Evolutionary conservation across 2,888 invertebrate genomes (phyloP).

Genomic region (Amphipoea lucens): DNA sequence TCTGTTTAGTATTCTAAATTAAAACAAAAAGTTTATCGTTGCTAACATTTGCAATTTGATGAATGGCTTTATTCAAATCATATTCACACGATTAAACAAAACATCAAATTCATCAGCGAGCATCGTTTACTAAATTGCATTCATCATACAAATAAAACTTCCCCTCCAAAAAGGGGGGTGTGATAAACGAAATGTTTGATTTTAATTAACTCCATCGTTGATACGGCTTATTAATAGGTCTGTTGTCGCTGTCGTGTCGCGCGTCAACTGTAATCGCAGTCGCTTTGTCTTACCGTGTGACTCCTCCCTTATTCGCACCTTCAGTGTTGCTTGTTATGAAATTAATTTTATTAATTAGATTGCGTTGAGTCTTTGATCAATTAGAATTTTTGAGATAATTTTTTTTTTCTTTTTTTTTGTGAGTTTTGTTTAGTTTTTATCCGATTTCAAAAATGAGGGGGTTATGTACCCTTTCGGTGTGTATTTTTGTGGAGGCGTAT

Average conservation of each 20-base stretch:
- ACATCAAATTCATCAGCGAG: slow-evolving; percentile 68
- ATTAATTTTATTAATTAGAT: slow-evolving; percentile 65
- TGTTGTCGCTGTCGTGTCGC: slow-evolving; percentile 79
- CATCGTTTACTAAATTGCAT: slow-evolving; percentile 71
- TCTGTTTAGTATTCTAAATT: no score
- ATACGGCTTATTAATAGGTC: slow-evolving; percentile 81
- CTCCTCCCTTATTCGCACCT: slow-evolving; percentile 69
- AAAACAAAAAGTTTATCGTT: not conserved
- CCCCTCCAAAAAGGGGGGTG: slow-evolving; percentile 64
- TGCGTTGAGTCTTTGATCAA: not conserved
- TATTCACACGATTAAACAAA: slow-evolving; percentile 66
- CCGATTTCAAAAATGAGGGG: not conserved
- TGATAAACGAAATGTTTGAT: slow-evolving; percentile 81
- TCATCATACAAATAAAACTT: slow-evolving; percentile 75
- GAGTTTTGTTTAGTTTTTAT: not conserved
- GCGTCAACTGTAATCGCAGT: slow-evolving; percentile 82
- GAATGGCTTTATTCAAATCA: slow-evolving; percentile 58
- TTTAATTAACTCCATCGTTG: slow-evolving; percentile 84
- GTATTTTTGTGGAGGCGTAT: not conserved
- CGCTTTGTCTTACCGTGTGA: slow-evolving; percentile 79
- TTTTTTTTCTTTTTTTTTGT: no score
- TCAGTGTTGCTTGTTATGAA: slow-evolving; percentile 54
- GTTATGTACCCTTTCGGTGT: not conserved
- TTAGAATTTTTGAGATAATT: not conserved
- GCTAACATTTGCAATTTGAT: not conserved